A percentile compares a stretch with the other conserved stretches of the same genome.
These are phyloP conservation scores for Drosophila watanabei DNA, from an alignment of 1,140 invertebrate genomes.

Conservation along the genomic window DNA sequence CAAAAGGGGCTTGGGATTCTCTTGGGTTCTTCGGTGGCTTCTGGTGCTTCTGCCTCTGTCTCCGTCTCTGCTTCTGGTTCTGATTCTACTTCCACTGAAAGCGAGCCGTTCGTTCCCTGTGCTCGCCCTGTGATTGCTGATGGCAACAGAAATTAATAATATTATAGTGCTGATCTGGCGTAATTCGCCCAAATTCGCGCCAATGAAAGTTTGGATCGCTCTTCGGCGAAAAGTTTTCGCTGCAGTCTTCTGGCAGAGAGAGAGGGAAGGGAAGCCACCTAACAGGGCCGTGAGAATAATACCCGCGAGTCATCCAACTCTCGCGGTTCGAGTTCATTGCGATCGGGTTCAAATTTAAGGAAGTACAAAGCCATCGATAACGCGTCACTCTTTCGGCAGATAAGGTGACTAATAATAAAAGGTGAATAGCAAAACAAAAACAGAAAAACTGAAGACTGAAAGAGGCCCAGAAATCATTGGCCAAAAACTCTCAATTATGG, in stretches of 20 bases:
- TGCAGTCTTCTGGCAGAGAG: constrained; percentile 25
- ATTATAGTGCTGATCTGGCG: constrained; percentile 61
- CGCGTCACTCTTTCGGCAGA: constrained; percentile 37
- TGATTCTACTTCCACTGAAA: constrained; percentile 67
- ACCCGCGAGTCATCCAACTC: constrained; percentile 17
- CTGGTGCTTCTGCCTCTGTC: constrained; percentile 20
- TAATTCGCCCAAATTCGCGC: constrained; percentile 34
- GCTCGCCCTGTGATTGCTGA: constrained; percentile 47
- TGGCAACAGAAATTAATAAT: constrained; percentile 50
- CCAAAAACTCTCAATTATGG: constrained; percentile 31
- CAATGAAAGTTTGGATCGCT: constrained; percentile 63
- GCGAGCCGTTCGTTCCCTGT: constrained; percentile 39
- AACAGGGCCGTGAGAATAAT: constrained; percentile 71
- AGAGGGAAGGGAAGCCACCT: background rate
- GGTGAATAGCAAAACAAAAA: constrained; percentile 20
- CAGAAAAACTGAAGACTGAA: background rate
- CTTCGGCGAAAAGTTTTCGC: constrained; percentile 70
- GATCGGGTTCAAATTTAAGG: constrained; percentile 73
- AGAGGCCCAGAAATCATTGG: constrained; percentile 36
- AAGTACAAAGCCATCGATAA: constrained; percentile 61
- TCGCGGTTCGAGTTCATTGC: constrained; percentile 59
- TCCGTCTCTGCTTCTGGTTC: constrained; percentile 10
- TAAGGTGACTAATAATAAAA: constrained; percentile 39
- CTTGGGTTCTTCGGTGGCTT: constrained; percentile 34
- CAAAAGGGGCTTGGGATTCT: constrained; percentile 46